Base-by-base conservation (phyloP, 1,140 invertebrate species). In the Drosophila pachea region DNA sequence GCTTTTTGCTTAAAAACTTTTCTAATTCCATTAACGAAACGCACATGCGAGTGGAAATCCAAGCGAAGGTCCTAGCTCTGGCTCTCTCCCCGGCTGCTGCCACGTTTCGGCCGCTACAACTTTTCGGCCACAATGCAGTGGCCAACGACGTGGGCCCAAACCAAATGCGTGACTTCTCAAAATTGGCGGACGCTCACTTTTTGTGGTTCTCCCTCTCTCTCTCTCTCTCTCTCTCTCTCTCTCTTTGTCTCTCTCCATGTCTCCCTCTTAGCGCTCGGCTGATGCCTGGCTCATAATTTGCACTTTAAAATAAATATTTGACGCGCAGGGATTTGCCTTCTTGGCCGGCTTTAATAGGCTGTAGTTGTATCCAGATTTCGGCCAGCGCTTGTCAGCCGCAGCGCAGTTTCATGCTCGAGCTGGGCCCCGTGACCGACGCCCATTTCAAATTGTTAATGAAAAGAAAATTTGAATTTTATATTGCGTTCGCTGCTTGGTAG, bases 1-100 rank as follows among this genome's bases (percentile, higher is more conserved):
- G 54, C 49, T 70, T 58, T 54, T 86, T 86, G 79, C 81, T 74
- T 79, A 74, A 86, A 84, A 84, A 84, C 67, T 84, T 84, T 84
- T 84, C 81, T 84, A 84, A 84, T 84, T 84, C 81, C 81, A 84
- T 84, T 84, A 84, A 86, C 77, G 81, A 77, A 71, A 86, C 81
- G 76, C 81, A 84, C 82, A 84, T 86, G 81, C 79, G 74, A 60
- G 45, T 73, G 74, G 54, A 40, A 70, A 53, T 66, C 49, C 48
- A 48, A 32, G 54, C 53, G 47, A 66, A 58, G 52, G 48, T 67
- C 55, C 71, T 54, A 64, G 50, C 55, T 55, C 59, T 49, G 0
- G 40, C 6, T 2, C n/a, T 14, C 40, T 2, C 40, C 0, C 12
- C 54, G 12, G 53, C 54, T 64, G 48, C 22, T 71, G 47, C 60